phyloP scores from a whole-genome alignment of 2,888 invertebrate species.

The Ochropleura plecta region DNA sequence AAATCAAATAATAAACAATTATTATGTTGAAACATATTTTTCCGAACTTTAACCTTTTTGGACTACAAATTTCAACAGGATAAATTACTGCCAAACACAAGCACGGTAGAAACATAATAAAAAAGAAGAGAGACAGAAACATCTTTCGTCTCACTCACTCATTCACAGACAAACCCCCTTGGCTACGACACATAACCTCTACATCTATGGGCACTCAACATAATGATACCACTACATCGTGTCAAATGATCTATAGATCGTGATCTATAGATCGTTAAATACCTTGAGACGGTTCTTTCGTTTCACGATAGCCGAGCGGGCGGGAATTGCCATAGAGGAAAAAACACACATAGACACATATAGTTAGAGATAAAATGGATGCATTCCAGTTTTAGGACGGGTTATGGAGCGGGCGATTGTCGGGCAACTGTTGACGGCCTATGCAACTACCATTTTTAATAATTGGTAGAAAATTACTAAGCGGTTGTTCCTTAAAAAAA shows the following conservation, averaged over 20 bases:
- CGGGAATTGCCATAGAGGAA: slow-evolving; percentile 93
- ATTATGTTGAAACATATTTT: background rate
- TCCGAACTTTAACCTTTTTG: background rate
- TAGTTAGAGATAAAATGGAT: slow-evolving; percentile 91
- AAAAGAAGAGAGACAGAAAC: slow-evolving; percentile 75
- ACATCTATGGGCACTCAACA: slow-evolving; percentile 86
- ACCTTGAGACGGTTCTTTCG: slow-evolving; percentile 91
- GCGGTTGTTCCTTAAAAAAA: background rate
- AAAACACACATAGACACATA: slow-evolving; percentile 92
- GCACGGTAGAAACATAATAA: slow-evolving; percentile 5
- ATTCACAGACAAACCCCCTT: slow-evolving; percentile 89
- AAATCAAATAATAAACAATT: background rate
- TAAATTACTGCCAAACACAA: slow-evolving; percentile 34
- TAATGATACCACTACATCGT: slow-evolving; percentile 84
- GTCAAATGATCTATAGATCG: slow-evolving; percentile 71
- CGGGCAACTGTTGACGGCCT: background rate
- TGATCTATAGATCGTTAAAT: slow-evolving; percentile 75
- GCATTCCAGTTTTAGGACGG: slow-evolving; percentile 81
- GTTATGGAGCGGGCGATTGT: slow-evolving; percentile 55
- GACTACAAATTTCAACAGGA: background rate
- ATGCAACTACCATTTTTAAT: background rate
- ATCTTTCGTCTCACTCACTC: slow-evolving; percentile 80
- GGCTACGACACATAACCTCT: slow-evolving; percentile 90
- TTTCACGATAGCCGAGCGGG: slow-evolving; percentile 91
- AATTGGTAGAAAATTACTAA: background rate